Percentiles rank a stretch among this genome's conserved stretches.
These are phyloP conservation scores for Stomorhina lunata DNA, from an alignment of 2,888 invertebrate genomes.

Conservation along the genomic window DNA sequence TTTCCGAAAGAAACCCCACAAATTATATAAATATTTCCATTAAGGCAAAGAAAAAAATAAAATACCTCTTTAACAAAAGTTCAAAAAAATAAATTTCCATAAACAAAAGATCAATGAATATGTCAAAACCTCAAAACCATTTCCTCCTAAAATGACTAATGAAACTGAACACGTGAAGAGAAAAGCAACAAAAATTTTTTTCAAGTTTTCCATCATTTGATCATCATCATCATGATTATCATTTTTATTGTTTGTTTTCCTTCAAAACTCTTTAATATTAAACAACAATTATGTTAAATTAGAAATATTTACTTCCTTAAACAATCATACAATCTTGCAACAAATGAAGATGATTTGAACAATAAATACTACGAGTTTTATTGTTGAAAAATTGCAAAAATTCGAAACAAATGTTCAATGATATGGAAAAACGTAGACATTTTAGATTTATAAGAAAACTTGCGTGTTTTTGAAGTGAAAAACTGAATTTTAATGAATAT, in stretches of 20 bases:
- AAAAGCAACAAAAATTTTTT: not conserved
- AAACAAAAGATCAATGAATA: slow-evolving; percentile 46
- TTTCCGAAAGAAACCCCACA: not conserved
- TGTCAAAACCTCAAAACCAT: slow-evolving; percentile 60
- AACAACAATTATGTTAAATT: slow-evolving; percentile 60
- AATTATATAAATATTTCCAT: not conserved
- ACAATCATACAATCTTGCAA: slow-evolving; percentile 1
- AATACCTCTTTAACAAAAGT: not conserved
- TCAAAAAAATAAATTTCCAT: slow-evolving; percentile 20
- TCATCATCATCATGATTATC: not conserved
- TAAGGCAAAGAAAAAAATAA: not conserved
- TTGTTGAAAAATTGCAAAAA: slow-evolving; percentile 16
- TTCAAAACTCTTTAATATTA: slow-evolving; percentile 5
- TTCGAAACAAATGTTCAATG: slow-evolving; percentile 55
- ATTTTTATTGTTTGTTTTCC: slow-evolving; percentile 1
- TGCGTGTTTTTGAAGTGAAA: slow-evolving; percentile 44
- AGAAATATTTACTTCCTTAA: slow-evolving; percentile 43
- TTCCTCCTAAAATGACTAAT: slow-evolving; percentile 46
- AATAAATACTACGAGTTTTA: slow-evolving; percentile 17
- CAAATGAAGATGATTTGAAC: slow-evolving; percentile 40
- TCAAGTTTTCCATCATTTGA: slow-evolving; percentile 23
- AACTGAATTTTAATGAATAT: not conserved
- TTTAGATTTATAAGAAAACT: slow-evolving; percentile 27
- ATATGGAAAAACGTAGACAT: slow-evolving; percentile 46
- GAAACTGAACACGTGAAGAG: not conserved